phyloP scores from a whole-genome alignment of 1,140 invertebrate genomes.

The Centruroides sculpturatus region DNA sequence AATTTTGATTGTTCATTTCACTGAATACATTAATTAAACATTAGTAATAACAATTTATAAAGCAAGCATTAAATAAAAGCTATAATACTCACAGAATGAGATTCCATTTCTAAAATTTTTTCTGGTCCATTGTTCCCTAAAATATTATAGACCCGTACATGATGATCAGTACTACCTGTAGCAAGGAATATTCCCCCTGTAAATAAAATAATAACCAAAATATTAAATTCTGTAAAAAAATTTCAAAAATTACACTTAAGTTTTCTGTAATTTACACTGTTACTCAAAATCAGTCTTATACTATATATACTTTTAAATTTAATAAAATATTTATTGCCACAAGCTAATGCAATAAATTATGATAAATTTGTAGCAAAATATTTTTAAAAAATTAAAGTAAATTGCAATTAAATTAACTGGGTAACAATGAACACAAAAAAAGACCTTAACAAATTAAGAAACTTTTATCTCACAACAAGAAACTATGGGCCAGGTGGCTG shows the following conservation, averaged over 20 bases:
- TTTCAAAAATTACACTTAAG: not conserved
- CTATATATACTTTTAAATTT: not conserved
- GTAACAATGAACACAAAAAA: too few species aligned
- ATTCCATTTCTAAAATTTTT: conserved; percentile 66
- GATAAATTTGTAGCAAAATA: too few species aligned
- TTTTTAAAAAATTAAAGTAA: too few species aligned
- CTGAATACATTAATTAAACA: too few species aligned
- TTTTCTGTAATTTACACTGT: too few species aligned
- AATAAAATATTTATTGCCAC: not conserved
- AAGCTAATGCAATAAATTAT: not conserved
- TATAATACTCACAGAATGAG: conserved; percentile 44
- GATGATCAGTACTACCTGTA: conserved; percentile 84
- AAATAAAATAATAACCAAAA: conserved; percentile 5
- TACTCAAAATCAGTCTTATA: too few species aligned
- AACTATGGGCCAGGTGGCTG: too few species aligned
- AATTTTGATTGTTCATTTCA: too few species aligned
- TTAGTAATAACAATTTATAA: not conserved
- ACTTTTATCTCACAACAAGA: too few species aligned
- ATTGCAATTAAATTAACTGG: too few species aligned
- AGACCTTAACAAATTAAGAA: too few species aligned
- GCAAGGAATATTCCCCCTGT: conserved; percentile 79
- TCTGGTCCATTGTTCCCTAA: conserved; percentile 51
- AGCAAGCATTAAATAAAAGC: not conserved
- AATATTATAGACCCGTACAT: conserved; percentile 80
- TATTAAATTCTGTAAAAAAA: not conserved